phyloP scores from a whole-genome alignment of 2,888 invertebrate species.

The Spisula subtruncata region DNA sequence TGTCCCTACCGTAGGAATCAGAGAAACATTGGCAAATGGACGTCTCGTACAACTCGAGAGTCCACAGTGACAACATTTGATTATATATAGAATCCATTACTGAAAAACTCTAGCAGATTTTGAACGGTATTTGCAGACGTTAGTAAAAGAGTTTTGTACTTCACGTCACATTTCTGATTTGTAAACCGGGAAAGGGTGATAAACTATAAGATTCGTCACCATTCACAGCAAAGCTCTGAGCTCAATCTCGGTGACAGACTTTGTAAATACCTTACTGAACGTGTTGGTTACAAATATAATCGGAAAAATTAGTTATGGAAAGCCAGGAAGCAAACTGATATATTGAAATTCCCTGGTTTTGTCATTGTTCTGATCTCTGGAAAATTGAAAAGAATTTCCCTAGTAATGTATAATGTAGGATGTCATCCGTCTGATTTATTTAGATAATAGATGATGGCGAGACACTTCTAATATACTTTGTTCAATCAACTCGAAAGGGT shows the following conservation, averaged over 20 bases:
- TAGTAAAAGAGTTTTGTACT: conserved; percentile 14
- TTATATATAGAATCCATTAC: conserved; percentile 45
- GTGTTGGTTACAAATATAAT: not conserved
- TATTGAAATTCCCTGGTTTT: not conserved
- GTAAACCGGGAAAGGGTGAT: conserved; percentile 17
- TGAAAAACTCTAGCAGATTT: not conserved
- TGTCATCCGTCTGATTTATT: too few relatives aligned
- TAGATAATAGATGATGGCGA: too few relatives aligned
- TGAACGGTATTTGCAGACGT: not conserved
- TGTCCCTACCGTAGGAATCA: conserved; percentile 31
- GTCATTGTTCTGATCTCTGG: conserved; percentile 13
- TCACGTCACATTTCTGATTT: conserved; percentile 33
- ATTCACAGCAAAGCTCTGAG: not conserved
- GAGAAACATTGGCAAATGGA: not conserved
- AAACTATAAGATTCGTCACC: not conserved
- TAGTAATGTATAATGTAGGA: not conserved
- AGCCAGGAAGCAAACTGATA: not conserved
- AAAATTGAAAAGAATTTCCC: too few relatives aligned
- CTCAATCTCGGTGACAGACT: not conserved
- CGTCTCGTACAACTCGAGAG: not conserved
- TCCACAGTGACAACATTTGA: conserved; percentile 42
- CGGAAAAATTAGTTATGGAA: conserved; percentile 23
- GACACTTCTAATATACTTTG: not conserved
- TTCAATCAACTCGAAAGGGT: not conserved
- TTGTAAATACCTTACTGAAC: conserved; percentile 2